These are phyloP conservation scores for Myanophis thanlyinensis DNA, from an alignment of 2,113 vertebrate species.

Conservation along the genomic window DNA sequence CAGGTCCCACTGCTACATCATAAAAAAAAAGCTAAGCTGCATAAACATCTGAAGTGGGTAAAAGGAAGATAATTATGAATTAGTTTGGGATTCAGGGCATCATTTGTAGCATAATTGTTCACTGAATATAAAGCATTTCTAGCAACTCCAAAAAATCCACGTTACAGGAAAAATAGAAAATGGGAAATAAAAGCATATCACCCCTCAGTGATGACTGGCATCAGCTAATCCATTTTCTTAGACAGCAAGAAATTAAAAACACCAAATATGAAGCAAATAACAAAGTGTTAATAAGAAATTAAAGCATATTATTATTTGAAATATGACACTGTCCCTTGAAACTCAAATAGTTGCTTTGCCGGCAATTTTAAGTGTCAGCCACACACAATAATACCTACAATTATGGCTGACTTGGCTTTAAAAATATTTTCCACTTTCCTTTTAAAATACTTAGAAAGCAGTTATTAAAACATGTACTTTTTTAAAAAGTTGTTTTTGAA, in stretches of 20 bases:
- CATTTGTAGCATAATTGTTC: background rate
- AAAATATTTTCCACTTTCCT: background rate
- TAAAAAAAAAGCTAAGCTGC: background rate
- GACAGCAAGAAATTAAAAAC: background rate
- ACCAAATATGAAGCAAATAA: background rate
- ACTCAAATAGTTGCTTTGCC: background rate
- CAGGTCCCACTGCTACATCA: background rate
- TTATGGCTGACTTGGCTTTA: background rate
- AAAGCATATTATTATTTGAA: background rate
- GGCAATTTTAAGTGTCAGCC: background rate
- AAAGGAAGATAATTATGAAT: background rate
- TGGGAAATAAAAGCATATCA: background rate
- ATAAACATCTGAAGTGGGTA: background rate
- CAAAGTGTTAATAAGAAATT: background rate
- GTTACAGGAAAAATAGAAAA: background rate
- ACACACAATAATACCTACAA: background rate
- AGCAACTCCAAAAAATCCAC: background rate
- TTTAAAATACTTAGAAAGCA: constrained; percentile 23
- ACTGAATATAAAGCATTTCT: background rate
- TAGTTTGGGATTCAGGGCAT: background rate
- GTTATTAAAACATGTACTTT: background rate
- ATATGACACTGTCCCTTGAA: background rate
- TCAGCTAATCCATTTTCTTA: background rate
- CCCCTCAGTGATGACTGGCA: background rate
- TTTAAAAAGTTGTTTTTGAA: background rate